Evolutionary conservation across 2,888 invertebrate species (phyloP).

Genomic region (Frankliniella intonsa): DNA sequence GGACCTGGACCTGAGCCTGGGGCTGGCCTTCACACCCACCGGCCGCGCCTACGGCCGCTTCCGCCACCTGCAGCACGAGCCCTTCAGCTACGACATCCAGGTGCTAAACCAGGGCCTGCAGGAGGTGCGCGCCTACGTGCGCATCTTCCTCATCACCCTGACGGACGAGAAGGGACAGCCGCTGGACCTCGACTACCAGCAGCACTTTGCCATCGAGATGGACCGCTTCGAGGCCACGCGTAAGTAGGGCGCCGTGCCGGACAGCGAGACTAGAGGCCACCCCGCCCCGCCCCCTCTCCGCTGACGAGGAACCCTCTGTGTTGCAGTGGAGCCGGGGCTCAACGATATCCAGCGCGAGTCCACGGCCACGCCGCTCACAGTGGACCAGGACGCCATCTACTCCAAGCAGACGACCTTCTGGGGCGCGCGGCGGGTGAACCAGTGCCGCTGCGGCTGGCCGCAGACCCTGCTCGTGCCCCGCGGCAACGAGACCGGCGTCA

Average conservation of each 20-base stretch:
- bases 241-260: slow-evolving; percentile 36
- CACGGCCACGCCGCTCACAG: slow-evolving; percentile 42
- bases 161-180: slow-evolving; percentile 39
- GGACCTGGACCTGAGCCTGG: slow-evolving; percentile 42
- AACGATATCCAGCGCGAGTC: slow-evolving; percentile 41
- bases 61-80: slow-evolving; percentile 40
- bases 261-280: no score
- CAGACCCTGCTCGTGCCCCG: slow-evolving; percentile 43
- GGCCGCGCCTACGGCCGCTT: slow-evolving; percentile 35
- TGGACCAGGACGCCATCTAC: slow-evolving; percentile 38
- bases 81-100: slow-evolving; percentile 40
- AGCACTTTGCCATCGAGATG: slow-evolving; percentile 42
- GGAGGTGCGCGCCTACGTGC: slow-evolving; percentile 39
- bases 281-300: no score
- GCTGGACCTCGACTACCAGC: slow-evolving; percentile 40
- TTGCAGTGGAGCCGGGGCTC: slow-evolving; percentile 41
- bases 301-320: no score
- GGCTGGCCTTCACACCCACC: slow-evolving; percentile 41
- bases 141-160: slow-evolving; percentile 43
- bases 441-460: slow-evolving; percentile 45
- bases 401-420: background rate
- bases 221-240: slow-evolving; percentile 42
- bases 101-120: slow-evolving; percentile 37
- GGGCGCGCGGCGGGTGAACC: slow-evolving; percentile 35
- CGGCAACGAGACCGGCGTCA: slow-evolving; percentile 41